phyloP scores from a whole-genome alignment of 2,797 vertebrate species.

The Darevskia nairensis region DNA sequence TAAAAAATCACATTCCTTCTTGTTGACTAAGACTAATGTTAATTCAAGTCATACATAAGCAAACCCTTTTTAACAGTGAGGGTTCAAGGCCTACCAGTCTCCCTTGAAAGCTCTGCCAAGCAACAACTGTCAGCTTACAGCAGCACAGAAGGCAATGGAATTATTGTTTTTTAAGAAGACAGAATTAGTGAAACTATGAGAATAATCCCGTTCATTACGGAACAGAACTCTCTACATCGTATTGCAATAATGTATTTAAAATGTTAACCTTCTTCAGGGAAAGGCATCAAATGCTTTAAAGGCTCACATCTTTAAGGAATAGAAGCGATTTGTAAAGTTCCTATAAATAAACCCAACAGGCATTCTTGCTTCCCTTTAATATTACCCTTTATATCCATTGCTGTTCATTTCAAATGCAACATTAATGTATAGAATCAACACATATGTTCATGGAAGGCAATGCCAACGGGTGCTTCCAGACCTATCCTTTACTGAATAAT shows the following conservation, averaged over 20 bases:
- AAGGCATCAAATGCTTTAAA: conserved; percentile 10
- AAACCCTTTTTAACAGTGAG: background rate
- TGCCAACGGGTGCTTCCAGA: background rate
- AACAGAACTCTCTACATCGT: background rate
- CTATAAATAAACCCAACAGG: conserved; percentile 27
- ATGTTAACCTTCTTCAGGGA: background rate
- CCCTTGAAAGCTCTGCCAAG: background rate
- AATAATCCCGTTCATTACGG: conserved; percentile 19
- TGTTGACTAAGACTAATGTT: background rate
- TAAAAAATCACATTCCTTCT: background rate
- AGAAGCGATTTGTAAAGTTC: background rate
- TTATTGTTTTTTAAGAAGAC: background rate
- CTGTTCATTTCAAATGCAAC: background rate
- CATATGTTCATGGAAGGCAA: background rate
- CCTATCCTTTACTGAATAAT: too few relatives aligned
- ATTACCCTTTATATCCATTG: background rate
- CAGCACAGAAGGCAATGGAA: background rate
- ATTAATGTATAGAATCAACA: background rate
- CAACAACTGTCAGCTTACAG: background rate
- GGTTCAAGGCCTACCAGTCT: background rate
- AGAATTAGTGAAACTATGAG: background rate
- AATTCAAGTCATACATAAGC: background rate
- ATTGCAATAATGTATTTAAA: conserved; percentile 17
- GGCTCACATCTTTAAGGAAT: conserved; percentile 23
- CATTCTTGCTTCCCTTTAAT: conserved; percentile 19